Conservation (phyloP, 2,797 vertebrate species). For the Otolemur crassicaudatus region DNA sequence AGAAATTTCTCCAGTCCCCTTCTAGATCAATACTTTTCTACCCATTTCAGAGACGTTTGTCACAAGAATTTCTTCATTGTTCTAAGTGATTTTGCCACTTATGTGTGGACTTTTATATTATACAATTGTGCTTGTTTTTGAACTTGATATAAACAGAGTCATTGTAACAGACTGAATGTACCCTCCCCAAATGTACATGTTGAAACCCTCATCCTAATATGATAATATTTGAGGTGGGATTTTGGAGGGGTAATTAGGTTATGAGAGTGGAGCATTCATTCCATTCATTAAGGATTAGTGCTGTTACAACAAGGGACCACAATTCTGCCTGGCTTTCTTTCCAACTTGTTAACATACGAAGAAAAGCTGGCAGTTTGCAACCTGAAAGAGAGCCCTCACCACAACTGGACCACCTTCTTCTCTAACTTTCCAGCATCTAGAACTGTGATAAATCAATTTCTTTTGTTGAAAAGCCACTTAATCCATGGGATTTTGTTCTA, state of each 20-base stretch:
- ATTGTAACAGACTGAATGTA: background rate
- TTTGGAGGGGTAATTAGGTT: background rate
- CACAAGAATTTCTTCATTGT: background rate
- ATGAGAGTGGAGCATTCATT: background rate
- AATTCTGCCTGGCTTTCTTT: background rate
- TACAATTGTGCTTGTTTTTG: background rate
- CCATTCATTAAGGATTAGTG: background rate
- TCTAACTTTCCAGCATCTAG: background rate
- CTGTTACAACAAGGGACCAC: background rate
- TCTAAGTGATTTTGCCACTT: background rate
- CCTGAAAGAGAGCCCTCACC: background rate
- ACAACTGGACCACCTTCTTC: background rate
- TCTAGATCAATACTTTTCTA: background rate
- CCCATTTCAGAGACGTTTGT: background rate
- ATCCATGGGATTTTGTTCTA: background rate
- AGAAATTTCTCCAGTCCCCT: background rate
- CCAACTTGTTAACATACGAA: background rate
- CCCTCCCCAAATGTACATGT: too few species aligned
- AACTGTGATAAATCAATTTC: background rate
- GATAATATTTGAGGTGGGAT: background rate
- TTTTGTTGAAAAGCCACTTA: background rate
- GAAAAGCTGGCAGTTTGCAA: background rate
- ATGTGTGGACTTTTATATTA: background rate
- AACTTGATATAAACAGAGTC: background rate
- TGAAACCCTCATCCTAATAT: background rate